phyloP scores from a whole-genome alignment of 2,797 vertebrate genomes.

The Notoglanidium macrostoma region DNA sequence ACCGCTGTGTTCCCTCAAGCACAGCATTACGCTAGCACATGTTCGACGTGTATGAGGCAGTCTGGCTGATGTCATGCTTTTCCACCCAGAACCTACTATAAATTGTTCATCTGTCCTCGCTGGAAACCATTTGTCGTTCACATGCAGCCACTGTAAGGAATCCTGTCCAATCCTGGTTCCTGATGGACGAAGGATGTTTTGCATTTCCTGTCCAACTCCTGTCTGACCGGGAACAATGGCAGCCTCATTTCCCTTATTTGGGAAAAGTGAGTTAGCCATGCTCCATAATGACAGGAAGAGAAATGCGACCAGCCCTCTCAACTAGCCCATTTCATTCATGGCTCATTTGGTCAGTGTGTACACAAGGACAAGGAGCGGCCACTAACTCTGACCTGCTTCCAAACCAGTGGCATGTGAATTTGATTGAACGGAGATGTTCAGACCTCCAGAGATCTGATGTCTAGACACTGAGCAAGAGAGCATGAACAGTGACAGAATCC shows the following conservation, averaged over 20 bases:
- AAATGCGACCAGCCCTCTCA: background rate
- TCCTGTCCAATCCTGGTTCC: background rate
- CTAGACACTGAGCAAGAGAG: slow-evolving; percentile 11
- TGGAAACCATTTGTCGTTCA: background rate
- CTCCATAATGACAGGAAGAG: slow-evolving; percentile 30
- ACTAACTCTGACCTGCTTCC: background rate
- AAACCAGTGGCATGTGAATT: slow-evolving; percentile 1
- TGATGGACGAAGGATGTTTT: slow-evolving; percentile 21
- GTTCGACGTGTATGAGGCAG: background rate
- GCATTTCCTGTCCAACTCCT: slow-evolving; percentile 33
- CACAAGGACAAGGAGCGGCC: background rate
- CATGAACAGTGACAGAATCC: background rate
- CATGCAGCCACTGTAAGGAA: background rate
- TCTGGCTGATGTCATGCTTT: slow-evolving; percentile 13
- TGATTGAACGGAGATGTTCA: background rate
- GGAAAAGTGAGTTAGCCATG: background rate
- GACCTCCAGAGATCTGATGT: slow-evolving; percentile 9
- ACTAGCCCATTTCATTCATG: slow-evolving; percentile 12
- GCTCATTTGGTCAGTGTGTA: slow-evolving; percentile 13
- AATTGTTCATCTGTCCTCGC: background rate
- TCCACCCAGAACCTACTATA: background rate
- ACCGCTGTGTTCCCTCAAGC: background rate
- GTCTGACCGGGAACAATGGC: slow-evolving; percentile 21
- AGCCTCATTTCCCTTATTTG: slow-evolving; percentile 25
- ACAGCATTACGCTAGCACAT: slow-evolving; percentile 9